phyloP scores from a whole-genome alignment of 53 echinoderm and acorn worm species.

The Paracentrotus lividus region DNA sequence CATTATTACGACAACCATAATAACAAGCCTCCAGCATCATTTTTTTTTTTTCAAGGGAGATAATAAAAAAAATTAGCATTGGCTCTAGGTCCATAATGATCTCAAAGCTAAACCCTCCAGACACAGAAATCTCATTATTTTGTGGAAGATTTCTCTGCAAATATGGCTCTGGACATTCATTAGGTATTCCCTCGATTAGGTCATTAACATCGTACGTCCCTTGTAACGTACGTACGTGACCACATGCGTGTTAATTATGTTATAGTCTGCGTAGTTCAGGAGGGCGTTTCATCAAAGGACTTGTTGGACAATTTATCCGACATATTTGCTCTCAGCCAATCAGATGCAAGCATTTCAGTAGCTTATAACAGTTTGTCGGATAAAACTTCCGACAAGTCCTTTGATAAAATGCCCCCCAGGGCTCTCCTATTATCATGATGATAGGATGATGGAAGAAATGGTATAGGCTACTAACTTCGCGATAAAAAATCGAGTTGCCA shows the following conservation, averaged over 20 bases:
- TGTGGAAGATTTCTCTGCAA: not conserved
- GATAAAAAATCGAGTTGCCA: too few species aligned
- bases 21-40: not conserved
- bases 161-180: slow-evolving; percentile 21
- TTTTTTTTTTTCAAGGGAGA: not conserved
- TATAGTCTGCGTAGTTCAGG: not conserved
- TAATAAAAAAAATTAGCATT: not conserved
- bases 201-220: not conserved
- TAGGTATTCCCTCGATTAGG: not conserved
- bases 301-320: too few species aligned
- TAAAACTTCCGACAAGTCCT: too few species aligned
- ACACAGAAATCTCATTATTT: not conserved
- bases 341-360: too few species aligned
- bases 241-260: not conserved
- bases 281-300: too few species aligned
- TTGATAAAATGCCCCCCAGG: too few species aligned
- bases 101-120: not conserved
- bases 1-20: not conserved
- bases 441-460: not conserved
- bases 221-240: not conserved
- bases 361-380: too few species aligned
- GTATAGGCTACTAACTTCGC: not conserved
- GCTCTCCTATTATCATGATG: not conserved
- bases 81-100: not conserved
- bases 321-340: too few species aligned